phyloP scores from a whole-genome alignment of 2,888 invertebrate genomes.

The Axea sp. region DNA sequence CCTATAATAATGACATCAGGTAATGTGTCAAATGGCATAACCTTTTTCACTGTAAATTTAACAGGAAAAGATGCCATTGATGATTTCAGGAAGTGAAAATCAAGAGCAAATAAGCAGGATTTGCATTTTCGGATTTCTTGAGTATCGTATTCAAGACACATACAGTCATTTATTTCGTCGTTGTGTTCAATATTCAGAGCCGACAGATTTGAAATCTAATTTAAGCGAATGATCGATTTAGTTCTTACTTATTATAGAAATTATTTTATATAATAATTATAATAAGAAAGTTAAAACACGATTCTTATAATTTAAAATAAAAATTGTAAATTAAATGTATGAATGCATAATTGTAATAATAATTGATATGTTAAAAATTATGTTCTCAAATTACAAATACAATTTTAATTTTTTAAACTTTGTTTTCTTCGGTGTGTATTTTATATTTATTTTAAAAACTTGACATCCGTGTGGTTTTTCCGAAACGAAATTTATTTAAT shows the following conservation, averaged over 20 bases:
- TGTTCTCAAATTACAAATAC: no score
- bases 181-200: conserved; percentile 84
- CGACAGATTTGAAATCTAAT: conserved; percentile 81
- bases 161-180: conserved; percentile 79
- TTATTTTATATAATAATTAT: neutral
- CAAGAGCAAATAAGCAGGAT: conserved; percentile 85
- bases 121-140: conserved; percentile 83
- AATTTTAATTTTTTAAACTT: no score
- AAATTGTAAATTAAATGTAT: no score
- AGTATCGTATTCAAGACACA: conserved; percentile 77
- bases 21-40: conserved; percentile 82
- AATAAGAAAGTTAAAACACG: no score
- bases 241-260: neutral
- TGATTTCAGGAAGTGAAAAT: conserved; percentile 80
- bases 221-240: no score
- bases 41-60: conserved; percentile 82
- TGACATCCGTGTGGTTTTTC: no score
- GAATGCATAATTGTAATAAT: no score
- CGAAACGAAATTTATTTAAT: no score
- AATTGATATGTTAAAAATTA: no score
- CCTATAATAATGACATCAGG: conserved; percentile 80
- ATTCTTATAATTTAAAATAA: no score
- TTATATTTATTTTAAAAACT: no score
- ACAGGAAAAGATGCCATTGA: conserved; percentile 82
- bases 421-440: no score